Conservation (phyloP, 2,113 vertebrate genomes). For the Pyxicephalus adspersus region DNA sequence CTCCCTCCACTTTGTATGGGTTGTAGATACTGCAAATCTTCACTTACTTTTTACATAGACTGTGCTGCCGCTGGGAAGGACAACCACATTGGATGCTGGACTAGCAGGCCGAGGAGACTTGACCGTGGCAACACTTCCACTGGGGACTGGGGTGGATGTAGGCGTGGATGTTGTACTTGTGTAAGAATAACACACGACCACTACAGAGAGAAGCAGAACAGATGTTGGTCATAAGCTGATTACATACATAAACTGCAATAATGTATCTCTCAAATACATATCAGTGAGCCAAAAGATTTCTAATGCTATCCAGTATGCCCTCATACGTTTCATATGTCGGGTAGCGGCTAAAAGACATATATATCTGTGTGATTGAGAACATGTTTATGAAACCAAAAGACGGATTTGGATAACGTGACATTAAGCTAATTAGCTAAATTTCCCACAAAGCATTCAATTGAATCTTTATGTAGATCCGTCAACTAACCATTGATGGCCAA, state of each 20-base stretch:
- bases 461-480: no score
- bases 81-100: conserved; percentile 95
- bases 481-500: no score
- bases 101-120: conserved; percentile 93
- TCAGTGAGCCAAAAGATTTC: no score
- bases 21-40: background rate
- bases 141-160: conserved; percentile 84
- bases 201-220: conserved; percentile 69
- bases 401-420: no score
- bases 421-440: no score
- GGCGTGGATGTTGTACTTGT: conserved; percentile 94
- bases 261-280: no score
- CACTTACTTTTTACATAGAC: conserved; percentile 97
- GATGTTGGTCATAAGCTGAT: background rate
- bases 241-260: background rate
- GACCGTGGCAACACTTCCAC: conserved; percentile 80
- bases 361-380: no score
- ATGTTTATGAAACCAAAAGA: no score
- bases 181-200: conserved; percentile 97
- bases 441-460: no score
- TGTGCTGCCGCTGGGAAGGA: conserved; percentile 95
- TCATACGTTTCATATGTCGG: no score
- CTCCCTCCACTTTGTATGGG: background rate
- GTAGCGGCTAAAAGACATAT: no score
- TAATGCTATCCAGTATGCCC: no score